Evolutionary conservation across 1,140 invertebrate species (phyloP).

Genomic region (Pygmarrhopalites habei): DNA sequence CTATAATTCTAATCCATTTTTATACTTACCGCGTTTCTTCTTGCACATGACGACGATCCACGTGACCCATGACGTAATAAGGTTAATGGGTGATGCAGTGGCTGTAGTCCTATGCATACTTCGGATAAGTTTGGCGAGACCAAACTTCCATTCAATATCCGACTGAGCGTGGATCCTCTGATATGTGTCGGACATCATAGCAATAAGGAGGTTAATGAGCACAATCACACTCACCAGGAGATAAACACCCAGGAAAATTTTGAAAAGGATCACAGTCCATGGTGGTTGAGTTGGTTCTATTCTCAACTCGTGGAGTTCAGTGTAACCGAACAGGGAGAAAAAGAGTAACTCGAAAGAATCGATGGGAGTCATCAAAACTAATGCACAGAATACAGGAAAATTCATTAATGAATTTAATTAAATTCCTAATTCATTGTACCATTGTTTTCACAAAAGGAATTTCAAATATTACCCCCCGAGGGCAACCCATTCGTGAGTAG

Average conservation of each 20-base stretch:
- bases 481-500: conserved; percentile 39
- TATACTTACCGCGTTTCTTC: conserved; percentile 52
- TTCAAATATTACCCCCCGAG: conserved; percentile 59
- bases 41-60: conserved; percentile 73
- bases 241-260: conserved; percentile 83
- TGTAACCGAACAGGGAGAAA: conserved; percentile 95
- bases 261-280: conserved; percentile 44
- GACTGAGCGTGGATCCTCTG: conserved; percentile 98
- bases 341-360: conserved; percentile 93
- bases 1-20: no score
- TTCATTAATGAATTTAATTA: no score
- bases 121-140: conserved; percentile 92
- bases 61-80: conserved; percentile 86
- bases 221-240: conserved; percentile 96
- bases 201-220: conserved; percentile 96
- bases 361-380: conserved; percentile 77
- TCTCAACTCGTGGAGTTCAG: conserved; percentile 63
- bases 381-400: no score
- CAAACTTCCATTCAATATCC: conserved; percentile 99
- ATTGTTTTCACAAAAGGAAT: no score
- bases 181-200: conserved; percentile 99
- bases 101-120: conserved; percentile 98
- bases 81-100: conserved; percentile 92
- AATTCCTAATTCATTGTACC: no score
- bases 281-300: conserved; percentile 39